Conservation (phyloP, 2,113 vertebrate species). For the Numenius arquata region DNA sequence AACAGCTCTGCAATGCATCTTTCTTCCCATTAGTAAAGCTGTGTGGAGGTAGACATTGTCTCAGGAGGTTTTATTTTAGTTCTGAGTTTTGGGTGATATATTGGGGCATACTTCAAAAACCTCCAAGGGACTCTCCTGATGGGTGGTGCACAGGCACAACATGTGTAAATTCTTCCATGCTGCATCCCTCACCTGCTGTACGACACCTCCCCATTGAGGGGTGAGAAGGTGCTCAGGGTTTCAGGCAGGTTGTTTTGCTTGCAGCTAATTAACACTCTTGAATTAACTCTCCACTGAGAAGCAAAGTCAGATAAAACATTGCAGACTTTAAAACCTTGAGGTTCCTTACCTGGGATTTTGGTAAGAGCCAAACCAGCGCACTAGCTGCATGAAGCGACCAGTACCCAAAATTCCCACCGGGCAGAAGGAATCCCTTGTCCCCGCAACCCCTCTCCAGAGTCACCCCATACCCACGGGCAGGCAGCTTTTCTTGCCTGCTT, state of each 20-base stretch:
- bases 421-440: not conserved
- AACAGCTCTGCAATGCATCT: fast-evolving
- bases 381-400: not conserved
- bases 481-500: not conserved
- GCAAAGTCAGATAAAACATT: not conserved
- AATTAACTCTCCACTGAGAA: not conserved
- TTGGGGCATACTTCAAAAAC: not conserved
- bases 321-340: not conserved
- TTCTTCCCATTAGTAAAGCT: not conserved
- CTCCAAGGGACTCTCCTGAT: not conserved
- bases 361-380: not conserved
- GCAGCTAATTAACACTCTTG: not conserved
- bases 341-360: not conserved
- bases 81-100: not conserved
- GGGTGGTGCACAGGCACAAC: not conserved
- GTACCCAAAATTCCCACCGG: not conserved
- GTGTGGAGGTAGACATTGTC: not conserved
- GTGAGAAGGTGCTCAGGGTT: not conserved
- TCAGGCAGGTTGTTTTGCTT: not conserved
- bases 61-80: not conserved
- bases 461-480: fast-evolving
- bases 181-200: not conserved
- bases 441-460: not conserved
- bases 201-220: fast-evolving
- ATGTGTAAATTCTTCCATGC: fast-evolving